These are phyloP conservation scores for Suncus etruscus DNA, from an alignment of 2,113 vertebrate genomes.

Conservation along the genomic window DNA sequence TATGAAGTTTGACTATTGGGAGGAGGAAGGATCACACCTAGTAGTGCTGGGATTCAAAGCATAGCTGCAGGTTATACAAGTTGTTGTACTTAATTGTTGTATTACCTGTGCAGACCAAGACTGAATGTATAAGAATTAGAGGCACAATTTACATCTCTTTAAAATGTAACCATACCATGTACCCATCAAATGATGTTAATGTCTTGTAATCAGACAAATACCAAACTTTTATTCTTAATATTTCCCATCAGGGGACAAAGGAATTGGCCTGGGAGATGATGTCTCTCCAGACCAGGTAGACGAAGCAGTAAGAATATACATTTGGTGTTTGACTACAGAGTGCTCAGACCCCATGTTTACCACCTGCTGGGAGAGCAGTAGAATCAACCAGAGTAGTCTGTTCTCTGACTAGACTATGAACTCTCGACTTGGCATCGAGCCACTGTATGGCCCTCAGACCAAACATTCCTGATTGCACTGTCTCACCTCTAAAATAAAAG, in stretches of 20 bases:
- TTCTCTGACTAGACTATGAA: neutral
- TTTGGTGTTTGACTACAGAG: neutral
- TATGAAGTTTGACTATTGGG: too few species aligned
- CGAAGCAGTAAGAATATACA: neutral
- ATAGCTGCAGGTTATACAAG: too few species aligned
- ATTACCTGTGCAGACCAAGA: too few species aligned
- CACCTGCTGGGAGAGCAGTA: neutral
- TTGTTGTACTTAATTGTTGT: too few species aligned
- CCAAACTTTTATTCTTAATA: too few species aligned
- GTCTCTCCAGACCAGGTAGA: neutral
- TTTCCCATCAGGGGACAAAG: neutral
- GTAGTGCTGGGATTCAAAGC: too few species aligned
- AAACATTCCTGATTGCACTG: neutral
- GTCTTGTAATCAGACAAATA: too few species aligned
- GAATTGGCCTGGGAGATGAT: neutral
- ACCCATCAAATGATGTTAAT: too few species aligned
- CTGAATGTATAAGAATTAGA: too few species aligned
- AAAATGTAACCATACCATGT: too few species aligned
- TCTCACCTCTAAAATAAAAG: neutral
- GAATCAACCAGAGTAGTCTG: neutral
- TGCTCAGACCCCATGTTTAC: rapidly evolving
- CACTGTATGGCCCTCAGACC: neutral
- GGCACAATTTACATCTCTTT: too few species aligned
- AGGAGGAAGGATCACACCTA: too few species aligned
- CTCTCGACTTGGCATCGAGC: neutral